These are phyloP conservation scores for Sicus ferrugineus DNA, from an alignment of 2,888 invertebrate genomes.

Conservation along the genomic window DNA sequence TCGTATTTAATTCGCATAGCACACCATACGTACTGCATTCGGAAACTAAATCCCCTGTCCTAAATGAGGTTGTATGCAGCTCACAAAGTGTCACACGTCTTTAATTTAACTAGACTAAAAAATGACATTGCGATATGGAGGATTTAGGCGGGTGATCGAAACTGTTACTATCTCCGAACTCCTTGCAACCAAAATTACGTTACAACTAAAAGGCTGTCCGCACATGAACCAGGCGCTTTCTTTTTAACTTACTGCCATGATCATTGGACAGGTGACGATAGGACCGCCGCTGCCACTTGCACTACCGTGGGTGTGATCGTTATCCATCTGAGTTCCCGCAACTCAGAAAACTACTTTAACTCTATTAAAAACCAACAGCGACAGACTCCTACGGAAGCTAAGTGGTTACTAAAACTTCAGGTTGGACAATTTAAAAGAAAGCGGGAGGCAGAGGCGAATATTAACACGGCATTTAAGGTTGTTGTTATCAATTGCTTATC, in stretches of 20 bases:
- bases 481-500: conserved; percentile 31
- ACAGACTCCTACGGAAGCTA: conserved; percentile 43
- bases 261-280: conserved; percentile 56
- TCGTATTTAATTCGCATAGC: too few relatives aligned
- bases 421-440: conserved; percentile 36
- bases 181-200: too few relatives aligned
- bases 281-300: conserved; percentile 19
- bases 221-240: too few relatives aligned
- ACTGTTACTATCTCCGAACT: too few relatives aligned
- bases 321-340: conserved; percentile 44
- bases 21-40: too few relatives aligned
- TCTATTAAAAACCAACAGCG: not conserved
- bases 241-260: conserved; percentile 59
- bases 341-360: not conserved
- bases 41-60: too few relatives aligned
- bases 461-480: not conserved
- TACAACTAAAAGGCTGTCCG: too few relatives aligned
- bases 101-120: too few relatives aligned
- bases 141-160: too few relatives aligned
- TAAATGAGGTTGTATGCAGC: too few relatives aligned
- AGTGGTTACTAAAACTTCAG: conserved; percentile 39
- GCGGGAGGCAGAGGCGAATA: conserved; percentile 1
- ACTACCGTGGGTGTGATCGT: conserved; percentile 41
- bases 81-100: too few relatives aligned
- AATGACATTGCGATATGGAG: too few relatives aligned